phyloP scores from a whole-genome alignment of 2,797 vertebrate genomes.

The Epinephelus malabaricus region DNA sequence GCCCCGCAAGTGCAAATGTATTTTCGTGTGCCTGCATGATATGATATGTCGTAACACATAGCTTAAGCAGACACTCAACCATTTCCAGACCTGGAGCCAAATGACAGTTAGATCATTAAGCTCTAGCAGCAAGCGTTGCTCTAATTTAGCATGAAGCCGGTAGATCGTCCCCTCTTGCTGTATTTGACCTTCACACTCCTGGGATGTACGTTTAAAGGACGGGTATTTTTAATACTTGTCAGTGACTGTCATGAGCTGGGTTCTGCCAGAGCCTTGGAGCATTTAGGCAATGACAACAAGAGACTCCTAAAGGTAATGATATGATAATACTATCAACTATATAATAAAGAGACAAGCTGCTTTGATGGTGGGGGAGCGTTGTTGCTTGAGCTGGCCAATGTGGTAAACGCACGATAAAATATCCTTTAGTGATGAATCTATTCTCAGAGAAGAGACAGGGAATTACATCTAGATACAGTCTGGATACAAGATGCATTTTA shows the following conservation, averaged over 20 bases:
- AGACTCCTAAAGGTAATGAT: constrained; percentile 11
- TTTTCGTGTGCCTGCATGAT: constrained; percentile 61
- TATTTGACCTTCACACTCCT: constrained; percentile 74
- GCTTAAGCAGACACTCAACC: constrained; percentile 75
- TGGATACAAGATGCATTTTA: too few relatives aligned
- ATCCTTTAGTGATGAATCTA: not conserved
- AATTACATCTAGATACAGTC: not conserved
- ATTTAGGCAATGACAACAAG: constrained; percentile 36
- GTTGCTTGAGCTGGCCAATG: not conserved
- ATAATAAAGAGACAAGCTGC: constrained; percentile 4
- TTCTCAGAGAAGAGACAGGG: not conserved
- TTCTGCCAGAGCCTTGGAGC: constrained; percentile 30
- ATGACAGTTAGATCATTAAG: constrained; percentile 79
- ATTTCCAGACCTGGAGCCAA: constrained; percentile 73
- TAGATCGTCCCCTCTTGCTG: constrained; percentile 51
- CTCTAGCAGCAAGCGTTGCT: constrained; percentile 53
- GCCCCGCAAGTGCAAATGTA: constrained; percentile 47
- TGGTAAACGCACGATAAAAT: not conserved
- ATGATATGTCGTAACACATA: constrained; percentile 67
- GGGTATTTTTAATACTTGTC: constrained; percentile 60
- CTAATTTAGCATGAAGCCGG: constrained; percentile 76
- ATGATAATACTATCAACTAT: constrained; percentile 2
- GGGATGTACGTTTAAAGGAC: constrained; percentile 38
- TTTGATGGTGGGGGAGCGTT: not conserved
- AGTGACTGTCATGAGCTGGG: constrained; percentile 41